Percentiles rank a stretch among this genome's conserved stretches.
Evolutionary conservation across 2,888 invertebrate genomes (phyloP).

Genomic region (Leptopilina syphax): DNA sequence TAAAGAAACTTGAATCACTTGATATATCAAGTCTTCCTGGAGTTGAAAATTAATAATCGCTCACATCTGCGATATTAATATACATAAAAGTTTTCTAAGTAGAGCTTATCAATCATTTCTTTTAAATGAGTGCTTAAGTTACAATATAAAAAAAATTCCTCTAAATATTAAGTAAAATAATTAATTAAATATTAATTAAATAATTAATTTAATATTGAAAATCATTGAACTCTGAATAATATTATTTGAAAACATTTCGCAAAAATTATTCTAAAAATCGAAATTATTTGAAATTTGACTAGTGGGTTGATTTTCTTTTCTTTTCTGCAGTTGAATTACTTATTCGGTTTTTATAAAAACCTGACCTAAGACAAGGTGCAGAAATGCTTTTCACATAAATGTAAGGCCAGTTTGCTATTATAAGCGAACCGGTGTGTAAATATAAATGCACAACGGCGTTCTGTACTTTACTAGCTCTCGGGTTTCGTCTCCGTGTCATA

Average conservation of each 20-base stretch:
- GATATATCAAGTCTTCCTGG: slow-evolving; percentile 10
- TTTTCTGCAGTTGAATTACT: slow-evolving; percentile 15
- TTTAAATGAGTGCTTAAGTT: neutral
- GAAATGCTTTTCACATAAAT: slow-evolving; percentile 69
- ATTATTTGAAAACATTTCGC: too few relatives aligned
- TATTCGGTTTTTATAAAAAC: slow-evolving; percentile 48
- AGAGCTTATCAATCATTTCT: neutral
- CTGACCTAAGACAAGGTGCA: slow-evolving; percentile 68
- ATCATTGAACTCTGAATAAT: neutral
- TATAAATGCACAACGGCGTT: slow-evolving; percentile 67
- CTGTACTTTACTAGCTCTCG: slow-evolving; percentile 63
- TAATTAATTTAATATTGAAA: neutral
- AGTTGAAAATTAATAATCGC: neutral
- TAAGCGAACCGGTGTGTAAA: slow-evolving; percentile 71
- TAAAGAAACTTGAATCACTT: slow-evolving; percentile 24
- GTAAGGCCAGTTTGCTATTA: slow-evolving; percentile 68
- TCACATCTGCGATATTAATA: slow-evolving; percentile 18
- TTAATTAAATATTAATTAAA: neutral
- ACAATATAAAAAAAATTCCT: slow-evolving; percentile 1
- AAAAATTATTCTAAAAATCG: too few relatives aligned
- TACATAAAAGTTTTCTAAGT: slow-evolving; percentile 18
- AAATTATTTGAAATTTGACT: too few relatives aligned
- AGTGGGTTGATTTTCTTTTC: too few relatives aligned
- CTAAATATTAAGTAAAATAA: neutral
- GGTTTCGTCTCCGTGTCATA: slow-evolving; percentile 72